Conservation (phyloP, 2,888 invertebrate genomes). For the Halictus quadricinctus region DNA sequence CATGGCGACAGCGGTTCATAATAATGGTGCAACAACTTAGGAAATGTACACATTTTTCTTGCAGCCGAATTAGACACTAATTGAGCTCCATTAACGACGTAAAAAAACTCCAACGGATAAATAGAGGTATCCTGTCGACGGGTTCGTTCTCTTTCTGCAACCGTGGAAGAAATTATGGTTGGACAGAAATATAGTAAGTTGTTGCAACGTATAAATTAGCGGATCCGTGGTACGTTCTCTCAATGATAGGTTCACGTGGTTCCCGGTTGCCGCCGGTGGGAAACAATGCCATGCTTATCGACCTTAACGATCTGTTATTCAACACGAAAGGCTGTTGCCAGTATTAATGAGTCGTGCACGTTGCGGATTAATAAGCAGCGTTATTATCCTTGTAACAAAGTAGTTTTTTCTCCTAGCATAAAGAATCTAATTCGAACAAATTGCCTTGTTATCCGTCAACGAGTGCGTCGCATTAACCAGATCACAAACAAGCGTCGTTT, state of each 20-base stretch:
- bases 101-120: neutral
- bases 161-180: constrained; percentile 40
- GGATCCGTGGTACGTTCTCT: constrained; percentile 33
- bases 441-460: constrained; percentile 7
- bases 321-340: constrained; percentile 40
- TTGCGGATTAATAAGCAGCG: constrained; percentile 42
- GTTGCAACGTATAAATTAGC: constrained; percentile 57
- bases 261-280: constrained; percentile 23
- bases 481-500: neutral
- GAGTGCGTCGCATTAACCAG: neutral
- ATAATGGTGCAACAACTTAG: neutral
- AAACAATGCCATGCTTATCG: constrained; percentile 52
- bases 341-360: constrained; percentile 44
- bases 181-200: constrained; percentile 44
- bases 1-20: neutral
- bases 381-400: constrained; percentile 35
- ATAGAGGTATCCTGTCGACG: neutral
- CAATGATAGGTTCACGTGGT: constrained; percentile 47
- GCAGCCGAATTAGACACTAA: neutral
- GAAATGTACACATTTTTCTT: constrained; percentile 1
- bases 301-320: constrained; percentile 59
- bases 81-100: neutral
- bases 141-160: constrained; percentile 16
- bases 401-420: constrained; percentile 14
- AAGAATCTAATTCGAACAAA: constrained; percentile 39